Percentiles rank a stretch among this genome's conserved stretches.
Evolutionary conservation across 2,888 invertebrate genomes (phyloP).

Genomic region (Euphydryas editha): DNA sequence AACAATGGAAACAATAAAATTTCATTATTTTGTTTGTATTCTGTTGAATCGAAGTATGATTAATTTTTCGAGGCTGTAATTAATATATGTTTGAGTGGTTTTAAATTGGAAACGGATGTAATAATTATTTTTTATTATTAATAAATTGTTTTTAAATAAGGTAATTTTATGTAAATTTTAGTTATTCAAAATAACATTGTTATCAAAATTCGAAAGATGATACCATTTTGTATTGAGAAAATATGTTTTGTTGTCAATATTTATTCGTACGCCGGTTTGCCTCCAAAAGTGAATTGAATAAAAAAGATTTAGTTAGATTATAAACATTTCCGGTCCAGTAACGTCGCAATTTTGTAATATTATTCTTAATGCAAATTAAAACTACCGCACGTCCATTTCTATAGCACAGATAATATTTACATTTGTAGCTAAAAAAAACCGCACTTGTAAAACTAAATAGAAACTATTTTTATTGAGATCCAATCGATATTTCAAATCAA

Average conservation of each 20-base stretch:
- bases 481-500: not conserved
- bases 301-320: not conserved
- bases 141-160: not conserved
- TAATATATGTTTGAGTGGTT: not conserved
- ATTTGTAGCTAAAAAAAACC: not conserved
- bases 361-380: not conserved
- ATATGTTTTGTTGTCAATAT: not conserved
- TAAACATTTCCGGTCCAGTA: conserved; percentile 3
- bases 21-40: not conserved
- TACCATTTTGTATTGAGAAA: not conserved
- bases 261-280: not conserved
- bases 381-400: conserved; percentile 41
- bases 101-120: not conserved
- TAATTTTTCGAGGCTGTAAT: conserved; percentile 1
- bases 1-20: not conserved
- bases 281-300: not conserved
- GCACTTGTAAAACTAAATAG: not conserved
- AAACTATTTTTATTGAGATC: not conserved
- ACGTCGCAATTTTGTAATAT: not conserved
- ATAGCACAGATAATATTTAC: conserved; percentile 33
- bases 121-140: not conserved
- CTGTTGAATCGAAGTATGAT: not conserved
- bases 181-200: not conserved
- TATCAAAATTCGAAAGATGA: not conserved
- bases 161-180: not conserved